These are phyloP conservation scores for Drosophila emarginata DNA, from an alignment of 2,888 invertebrate species.

Conservation along the genomic window DNA sequence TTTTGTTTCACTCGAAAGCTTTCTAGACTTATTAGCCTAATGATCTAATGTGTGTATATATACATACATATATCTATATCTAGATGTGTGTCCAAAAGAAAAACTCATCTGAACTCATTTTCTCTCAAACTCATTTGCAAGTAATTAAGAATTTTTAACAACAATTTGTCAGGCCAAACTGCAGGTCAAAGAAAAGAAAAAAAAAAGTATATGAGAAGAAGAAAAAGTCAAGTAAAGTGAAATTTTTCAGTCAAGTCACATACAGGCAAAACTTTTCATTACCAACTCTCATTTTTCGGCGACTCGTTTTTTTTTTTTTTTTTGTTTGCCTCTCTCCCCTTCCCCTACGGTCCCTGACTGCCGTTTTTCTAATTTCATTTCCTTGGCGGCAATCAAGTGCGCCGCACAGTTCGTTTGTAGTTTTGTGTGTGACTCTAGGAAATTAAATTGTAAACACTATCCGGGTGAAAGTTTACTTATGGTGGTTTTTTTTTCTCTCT, in stretches of 20 bases:
- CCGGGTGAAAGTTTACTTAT: constrained; percentile 42
- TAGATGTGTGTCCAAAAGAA: background rate
- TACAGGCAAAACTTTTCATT: constrained; percentile 53
- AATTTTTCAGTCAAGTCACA: constrained; percentile 57
- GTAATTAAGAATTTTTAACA: constrained; percentile 56
- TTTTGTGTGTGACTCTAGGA: constrained; percentile 42
- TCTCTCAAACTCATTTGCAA: constrained; percentile 58
- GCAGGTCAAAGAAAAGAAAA: background rate
- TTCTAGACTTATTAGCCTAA: background rate
- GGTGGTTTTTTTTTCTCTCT: constrained; percentile 2
- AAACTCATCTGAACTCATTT: constrained; percentile 3
- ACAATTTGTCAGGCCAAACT: constrained; percentile 46
- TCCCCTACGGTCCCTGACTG: background rate
- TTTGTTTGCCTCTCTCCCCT: background rate
- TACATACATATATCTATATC: too few relatives aligned
- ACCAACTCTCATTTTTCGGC: constrained; percentile 27
- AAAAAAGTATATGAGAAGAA: background rate
- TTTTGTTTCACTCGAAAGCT: background rate
- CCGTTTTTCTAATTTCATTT: constrained; percentile 59
- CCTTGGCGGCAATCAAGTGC: constrained; percentile 50
- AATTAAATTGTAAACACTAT: constrained; percentile 69
- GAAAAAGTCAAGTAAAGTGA: constrained; percentile 4
- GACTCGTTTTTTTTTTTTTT: constrained; percentile 1
- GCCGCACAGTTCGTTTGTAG: constrained; percentile 44
- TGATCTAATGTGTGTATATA: background rate